Evolutionary conservation across 2,888 invertebrate species (phyloP).

Genomic region (Coelinius sp.): DNA sequence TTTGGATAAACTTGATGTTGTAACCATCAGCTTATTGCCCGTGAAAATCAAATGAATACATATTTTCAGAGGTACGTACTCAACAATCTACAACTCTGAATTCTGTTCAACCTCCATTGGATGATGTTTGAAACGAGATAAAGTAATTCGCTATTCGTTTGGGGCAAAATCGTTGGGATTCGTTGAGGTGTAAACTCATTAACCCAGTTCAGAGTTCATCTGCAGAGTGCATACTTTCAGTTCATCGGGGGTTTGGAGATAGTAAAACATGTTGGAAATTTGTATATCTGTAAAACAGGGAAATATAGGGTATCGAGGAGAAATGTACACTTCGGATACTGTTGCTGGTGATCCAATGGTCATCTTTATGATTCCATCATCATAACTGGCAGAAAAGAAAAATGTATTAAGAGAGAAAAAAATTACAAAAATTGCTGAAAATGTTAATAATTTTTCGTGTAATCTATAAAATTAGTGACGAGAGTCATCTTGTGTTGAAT

Average conservation of each 20-base stretch:
- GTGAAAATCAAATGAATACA: background rate
- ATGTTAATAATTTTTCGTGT: too few species aligned
- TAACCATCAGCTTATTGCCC: background rate
- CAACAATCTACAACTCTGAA: too few species aligned
- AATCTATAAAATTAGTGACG: too few species aligned
- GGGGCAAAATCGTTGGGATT: background rate
- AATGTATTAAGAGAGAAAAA: too few species aligned
- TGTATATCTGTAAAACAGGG: background rate
- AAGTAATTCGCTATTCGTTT: background rate
- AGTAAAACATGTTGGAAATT: background rate
- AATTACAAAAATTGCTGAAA: too few species aligned
- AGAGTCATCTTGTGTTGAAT: too few species aligned
- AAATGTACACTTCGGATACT: constrained; percentile 20
- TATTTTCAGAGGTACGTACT: background rate
- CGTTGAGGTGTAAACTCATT: constrained; percentile 49
- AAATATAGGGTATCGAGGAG: background rate
- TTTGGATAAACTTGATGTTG: background rate
- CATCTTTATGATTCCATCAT: too few species aligned
- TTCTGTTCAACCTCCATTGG: too few species aligned
- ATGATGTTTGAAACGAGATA: too few species aligned
- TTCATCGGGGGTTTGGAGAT: background rate
- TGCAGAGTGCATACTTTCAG: constrained; percentile 24
- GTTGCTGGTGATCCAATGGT: background rate
- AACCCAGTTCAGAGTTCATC: constrained; percentile 46
- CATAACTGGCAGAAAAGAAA: too few species aligned